Evolutionary conservation across 2,797 vertebrate species (phyloP), one percentile per base, ranked within the genome.

Genomic region (Nasua narica): DNA sequence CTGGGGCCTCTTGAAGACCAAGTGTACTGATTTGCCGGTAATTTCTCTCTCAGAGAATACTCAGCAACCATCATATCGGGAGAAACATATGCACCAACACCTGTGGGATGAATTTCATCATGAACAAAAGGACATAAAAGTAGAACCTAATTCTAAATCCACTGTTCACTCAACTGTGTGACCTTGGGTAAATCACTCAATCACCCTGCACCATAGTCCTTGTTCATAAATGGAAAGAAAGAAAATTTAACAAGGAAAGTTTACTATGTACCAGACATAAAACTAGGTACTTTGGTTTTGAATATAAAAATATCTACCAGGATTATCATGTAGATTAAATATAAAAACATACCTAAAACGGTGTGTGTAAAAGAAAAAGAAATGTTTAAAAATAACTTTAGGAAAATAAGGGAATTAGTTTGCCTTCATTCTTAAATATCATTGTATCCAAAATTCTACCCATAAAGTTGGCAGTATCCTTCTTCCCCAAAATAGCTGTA

Each of bases 1-100:
- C 99, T 99, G 79, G 99, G 99, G 0, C 99, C 99, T 97, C 99
- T 99, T 5, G 99, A 99, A 2, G 99, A 99, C 99, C 99, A 99
- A 1, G 99, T 99, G 94, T 99, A 99, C 96, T 99, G 99, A 98
- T 99, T 99, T 58, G 99, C 99, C 88, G 99, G 99, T 50, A 99
- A 98, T 98, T 99, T 99, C 98, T 99, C 99, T 98, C 99, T 99
- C 93, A 99, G 98, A 2, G 99, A 99, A 97, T 99, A 99, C 96
- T 99, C 99, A 27, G 99, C 99, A 96, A 99, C 99, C 99, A 99
- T 99, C 99, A 99, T 99, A 98, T 99, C 99, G 74, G 99, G 99
- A 54, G 99, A 99, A 70, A 99, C 99, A 0, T 99, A 99, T 0
- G 99, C 99, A 85, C 99, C 99, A 95, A 99, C 99, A 95, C 99